These are phyloP conservation scores for Thalassoma bifasciatum DNA, from an alignment of 2,113 vertebrate species.

Conservation along the genomic window DNA sequence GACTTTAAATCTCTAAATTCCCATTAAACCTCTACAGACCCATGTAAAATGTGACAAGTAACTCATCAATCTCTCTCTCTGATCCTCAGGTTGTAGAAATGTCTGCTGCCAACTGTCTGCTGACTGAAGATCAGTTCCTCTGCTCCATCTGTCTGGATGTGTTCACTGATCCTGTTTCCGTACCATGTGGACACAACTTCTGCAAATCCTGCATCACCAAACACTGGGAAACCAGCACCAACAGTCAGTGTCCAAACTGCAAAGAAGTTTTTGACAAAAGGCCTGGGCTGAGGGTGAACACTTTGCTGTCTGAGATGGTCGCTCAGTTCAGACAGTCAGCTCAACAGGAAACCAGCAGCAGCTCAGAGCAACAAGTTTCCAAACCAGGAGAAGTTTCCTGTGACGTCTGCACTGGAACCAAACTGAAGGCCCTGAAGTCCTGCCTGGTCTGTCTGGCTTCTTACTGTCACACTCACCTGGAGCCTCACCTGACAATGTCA, in stretches of 20 bases:
- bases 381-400: background rate
- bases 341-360: conserved; percentile 5
- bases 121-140: conserved; percentile 22
- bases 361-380: background rate
- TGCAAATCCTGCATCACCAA: conserved; percentile 7
- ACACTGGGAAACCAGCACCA: background rate
- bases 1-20: too few species aligned
- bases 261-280: background rate
- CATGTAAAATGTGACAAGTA: too few species aligned
- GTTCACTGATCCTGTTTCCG: conserved; percentile 20
- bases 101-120: conserved; percentile 12
- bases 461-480: conserved; percentile 8
- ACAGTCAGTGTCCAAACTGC: conserved; percentile 4
- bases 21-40: too few species aligned
- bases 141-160: conserved; percentile 42
- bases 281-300: conserved; percentile 22
- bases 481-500: background rate
- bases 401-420: background rate
- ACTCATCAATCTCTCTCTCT: too few species aligned
- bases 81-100: conserved; percentile 13
- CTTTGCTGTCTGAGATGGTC: conserved; percentile 12
- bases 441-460: conserved; percentile 14
- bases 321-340: conserved; percentile 4
- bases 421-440: background rate
- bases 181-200: conserved; percentile 33